Evolutionary conservation across 2,113 vertebrate genomes (phyloP), one percentile per base, ranked within the genome.

Genomic region (Siphamia tubifer): DNA sequence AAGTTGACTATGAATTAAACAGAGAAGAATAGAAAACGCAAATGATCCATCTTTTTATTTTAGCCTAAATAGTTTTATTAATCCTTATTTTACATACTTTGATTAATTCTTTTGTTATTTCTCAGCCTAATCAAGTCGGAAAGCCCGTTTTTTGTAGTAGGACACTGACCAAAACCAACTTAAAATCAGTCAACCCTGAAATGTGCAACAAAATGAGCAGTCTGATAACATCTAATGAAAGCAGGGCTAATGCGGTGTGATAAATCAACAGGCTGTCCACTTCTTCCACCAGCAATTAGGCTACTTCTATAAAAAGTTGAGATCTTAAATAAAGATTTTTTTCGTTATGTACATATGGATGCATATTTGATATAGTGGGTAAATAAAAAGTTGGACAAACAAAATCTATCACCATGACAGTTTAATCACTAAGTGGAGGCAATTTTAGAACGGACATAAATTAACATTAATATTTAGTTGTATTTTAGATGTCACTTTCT

Each of bases 171-270:
- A 35, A 19, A 57, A 24, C 53, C 34, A 47, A 60, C 51, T 35
- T 15, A 45, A 53, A 67, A 24, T 23, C 65, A 75, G 43, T 70
- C 68, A 68, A 70, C 58, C 68, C 27, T 61, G 36, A 77, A 71
- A 71, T 79, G 67, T 66, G 68, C 67, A 68, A 42, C 54, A 70
- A 58, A 86, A 74, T 23, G 49, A 77, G 77, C 51, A 27, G 47
- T 44, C 53, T 21, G 84, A 87, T 87, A 82, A 30, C 4, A 83
- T 83, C 80, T 78, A 65, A 78, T 68, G 62, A 83, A 82, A 85
- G 65, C 77, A 78, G 57, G 25, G 6, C 45, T 53, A 58, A 75
- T 70, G 74, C 36, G 1, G 68, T 24, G 17, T 27, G 42, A 85
- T 82, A 68, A 79, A 87, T 79, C 84, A 87, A 49, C 82, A 69